Evolutionary conservation across 2,888 invertebrate genomes (phyloP).

Genomic region (Dorcus parallelipipedus): DNA sequence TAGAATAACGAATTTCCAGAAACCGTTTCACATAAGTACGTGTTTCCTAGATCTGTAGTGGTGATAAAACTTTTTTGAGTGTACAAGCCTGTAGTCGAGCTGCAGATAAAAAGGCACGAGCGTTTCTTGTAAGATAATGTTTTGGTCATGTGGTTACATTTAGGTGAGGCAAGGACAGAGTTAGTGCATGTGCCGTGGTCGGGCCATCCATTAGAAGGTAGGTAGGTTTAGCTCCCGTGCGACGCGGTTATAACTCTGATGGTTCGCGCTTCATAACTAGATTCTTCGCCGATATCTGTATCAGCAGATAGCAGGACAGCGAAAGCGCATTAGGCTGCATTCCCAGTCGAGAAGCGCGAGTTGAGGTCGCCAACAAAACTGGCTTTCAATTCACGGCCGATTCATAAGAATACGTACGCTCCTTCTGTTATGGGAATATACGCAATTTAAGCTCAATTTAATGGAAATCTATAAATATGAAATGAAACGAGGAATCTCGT

Average conservation of each 20-base stretch:
- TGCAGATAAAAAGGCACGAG: neutral
- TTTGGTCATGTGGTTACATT: neutral
- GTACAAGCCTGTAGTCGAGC: neutral
- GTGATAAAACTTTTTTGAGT: no score
- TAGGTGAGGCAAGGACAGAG: neutral
- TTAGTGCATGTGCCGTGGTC: neutral
- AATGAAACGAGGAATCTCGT: constrained; percentile 1
- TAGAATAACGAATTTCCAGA: no score
- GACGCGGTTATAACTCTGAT: constrained; percentile 34
- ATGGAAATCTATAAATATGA: constrained; percentile 2
- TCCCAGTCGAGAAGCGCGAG: constrained; percentile 25
- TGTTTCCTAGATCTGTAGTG: no score
- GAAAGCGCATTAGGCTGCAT: constrained; percentile 46
- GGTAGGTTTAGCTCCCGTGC: constrained; percentile 30
- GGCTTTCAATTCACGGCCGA: neutral
- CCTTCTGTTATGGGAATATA: neutral
- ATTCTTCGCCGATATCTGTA: constrained; percentile 46
- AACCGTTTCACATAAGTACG: no score
- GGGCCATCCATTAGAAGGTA: constrained; percentile 22
- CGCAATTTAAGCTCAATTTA: constrained; percentile 1
- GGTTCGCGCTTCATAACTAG: constrained; percentile 37
- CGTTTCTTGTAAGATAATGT: constrained; percentile 2
- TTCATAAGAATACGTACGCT: neutral
- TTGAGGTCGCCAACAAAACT: neutral
- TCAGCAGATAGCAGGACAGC: constrained; percentile 45